These are phyloP conservation scores for Aphaenogaster ashmeadi DNA, from an alignment of 1,140 invertebrate species.

Conservation along the genomic window DNA sequence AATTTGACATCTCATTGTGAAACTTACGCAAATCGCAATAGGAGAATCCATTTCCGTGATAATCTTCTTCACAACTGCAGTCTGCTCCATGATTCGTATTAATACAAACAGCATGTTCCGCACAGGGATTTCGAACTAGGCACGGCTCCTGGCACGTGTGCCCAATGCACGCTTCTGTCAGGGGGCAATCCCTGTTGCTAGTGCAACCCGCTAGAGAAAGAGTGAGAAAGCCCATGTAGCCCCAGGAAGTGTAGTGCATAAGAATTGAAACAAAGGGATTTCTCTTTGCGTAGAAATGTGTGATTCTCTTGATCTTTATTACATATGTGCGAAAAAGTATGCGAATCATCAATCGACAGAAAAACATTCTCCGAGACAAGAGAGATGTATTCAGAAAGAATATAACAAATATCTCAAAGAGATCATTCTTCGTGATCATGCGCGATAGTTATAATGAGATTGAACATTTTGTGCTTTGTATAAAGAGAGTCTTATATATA, in stretches of 20 bases:
- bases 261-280: slow-evolving; percentile 37
- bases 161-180: slow-evolving; percentile 94
- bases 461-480: slow-evolving; percentile 35
- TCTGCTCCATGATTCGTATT: slow-evolving; percentile 95
- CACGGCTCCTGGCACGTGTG: slow-evolving; percentile 94
- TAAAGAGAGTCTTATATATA: slow-evolving; percentile 20
- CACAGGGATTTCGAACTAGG: slow-evolving; percentile 93
- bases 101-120: slow-evolving; percentile 94
- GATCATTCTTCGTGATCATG: slow-evolving; percentile 39
- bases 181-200: slow-evolving; percentile 92
- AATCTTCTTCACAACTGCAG: slow-evolving; percentile 94
- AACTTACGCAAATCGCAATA: slow-evolving; percentile 92
- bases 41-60: slow-evolving; percentile 94
- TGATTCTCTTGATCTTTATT: slow-evolving; percentile 14
- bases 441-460: slow-evolving; percentile 32
- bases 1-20: slow-evolving; percentile 7
- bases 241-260: slow-evolving; percentile 83
- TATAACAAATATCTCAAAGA: slow-evolving; percentile 7
- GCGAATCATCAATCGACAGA: neutral
- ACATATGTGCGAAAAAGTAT: slow-evolving; percentile 37
- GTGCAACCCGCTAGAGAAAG: slow-evolving; percentile 92
- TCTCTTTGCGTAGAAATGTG: slow-evolving; percentile 49
- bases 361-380: neutral
- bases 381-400: slow-evolving; percentile 26
- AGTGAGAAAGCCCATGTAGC: slow-evolving; percentile 86